phyloP scores from a whole-genome alignment of 1,140 invertebrate genomes.

The Phymorhynchus buccinoides region DNA sequence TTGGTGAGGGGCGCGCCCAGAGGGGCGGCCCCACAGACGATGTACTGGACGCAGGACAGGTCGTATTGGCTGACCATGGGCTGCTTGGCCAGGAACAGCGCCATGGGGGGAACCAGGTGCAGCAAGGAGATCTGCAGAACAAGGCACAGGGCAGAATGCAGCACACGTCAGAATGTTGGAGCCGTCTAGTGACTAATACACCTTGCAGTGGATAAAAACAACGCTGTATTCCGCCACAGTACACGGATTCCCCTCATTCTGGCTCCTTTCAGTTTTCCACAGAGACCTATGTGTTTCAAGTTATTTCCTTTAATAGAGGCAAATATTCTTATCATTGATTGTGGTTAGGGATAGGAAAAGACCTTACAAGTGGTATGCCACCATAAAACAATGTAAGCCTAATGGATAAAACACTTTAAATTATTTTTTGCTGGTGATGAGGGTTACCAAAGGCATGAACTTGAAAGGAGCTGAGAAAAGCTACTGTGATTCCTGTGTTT shows the following conservation, averaged over 20 bases:
- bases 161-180: neutral
- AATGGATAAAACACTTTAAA: too few relatives aligned
- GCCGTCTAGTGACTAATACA: neutral
- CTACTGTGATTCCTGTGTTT: too few relatives aligned
- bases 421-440: too few relatives aligned
- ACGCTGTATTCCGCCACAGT: neutral
- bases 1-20: conserved; percentile 23
- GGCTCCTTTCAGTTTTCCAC: too few relatives aligned
- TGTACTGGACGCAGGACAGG: conserved; percentile 15
- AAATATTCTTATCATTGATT: too few relatives aligned
- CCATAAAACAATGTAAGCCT: too few relatives aligned
- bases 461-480: neutral
- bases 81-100: conserved; percentile 70
- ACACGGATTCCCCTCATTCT: too few relatives aligned
- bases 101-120: conserved; percentile 71
- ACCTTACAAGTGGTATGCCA: too few relatives aligned
- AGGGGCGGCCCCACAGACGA: conserved; percentile 37
- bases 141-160: neutral
- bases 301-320: too few relatives aligned
- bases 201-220: neutral
- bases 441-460: too few relatives aligned
- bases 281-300: too few relatives aligned
- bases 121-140: conserved; percentile 54
- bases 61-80: conserved; percentile 52
- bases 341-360: too few relatives aligned